Evolutionary conservation across 92 coral and sea anemone species (phyloP).

Genomic region (Paragorgia papillata): DNA sequence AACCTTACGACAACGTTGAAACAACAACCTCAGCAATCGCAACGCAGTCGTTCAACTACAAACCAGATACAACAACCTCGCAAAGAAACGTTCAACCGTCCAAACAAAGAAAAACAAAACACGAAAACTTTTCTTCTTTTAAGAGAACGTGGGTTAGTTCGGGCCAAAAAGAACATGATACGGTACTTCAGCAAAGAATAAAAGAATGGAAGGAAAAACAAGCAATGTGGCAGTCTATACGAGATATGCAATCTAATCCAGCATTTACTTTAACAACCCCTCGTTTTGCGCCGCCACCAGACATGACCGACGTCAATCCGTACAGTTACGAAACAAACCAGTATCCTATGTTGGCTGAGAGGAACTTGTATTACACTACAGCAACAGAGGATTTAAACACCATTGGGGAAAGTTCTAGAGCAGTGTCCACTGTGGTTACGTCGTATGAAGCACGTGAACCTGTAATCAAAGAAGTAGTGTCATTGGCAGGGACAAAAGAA

Average conservation of each 20-base stretch:
- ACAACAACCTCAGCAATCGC: too few species aligned
- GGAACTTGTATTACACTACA: neutral
- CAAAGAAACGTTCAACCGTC: too few species aligned
- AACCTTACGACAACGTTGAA: too few species aligned
- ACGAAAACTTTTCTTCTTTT: neutral
- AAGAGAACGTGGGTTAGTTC: neutral
- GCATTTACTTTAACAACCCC: too few species aligned
- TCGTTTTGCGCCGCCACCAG: neutral
- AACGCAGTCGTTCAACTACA: too few species aligned
- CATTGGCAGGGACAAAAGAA: neutral
- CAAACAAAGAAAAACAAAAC: too few species aligned
- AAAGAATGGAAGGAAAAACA: constrained; percentile 30
- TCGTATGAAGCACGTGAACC: neutral
- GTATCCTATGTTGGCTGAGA: neutral
- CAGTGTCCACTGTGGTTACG: neutral
- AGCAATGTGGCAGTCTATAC: neutral
- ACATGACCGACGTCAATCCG: neutral
- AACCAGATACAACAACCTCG: too few species aligned
- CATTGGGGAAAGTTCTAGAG: neutral
- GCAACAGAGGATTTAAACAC: neutral
- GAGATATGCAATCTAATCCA: too few species aligned
- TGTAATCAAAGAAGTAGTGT: constrained; percentile 11
- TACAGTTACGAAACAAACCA: neutral
- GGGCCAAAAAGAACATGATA: neutral
- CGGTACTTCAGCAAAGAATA: neutral